Percentiles rank a stretch among this genome's conserved stretches.
phyloP scores from a whole-genome alignment of 2,888 invertebrate species.

The Mechanitis messenoides region DNA sequence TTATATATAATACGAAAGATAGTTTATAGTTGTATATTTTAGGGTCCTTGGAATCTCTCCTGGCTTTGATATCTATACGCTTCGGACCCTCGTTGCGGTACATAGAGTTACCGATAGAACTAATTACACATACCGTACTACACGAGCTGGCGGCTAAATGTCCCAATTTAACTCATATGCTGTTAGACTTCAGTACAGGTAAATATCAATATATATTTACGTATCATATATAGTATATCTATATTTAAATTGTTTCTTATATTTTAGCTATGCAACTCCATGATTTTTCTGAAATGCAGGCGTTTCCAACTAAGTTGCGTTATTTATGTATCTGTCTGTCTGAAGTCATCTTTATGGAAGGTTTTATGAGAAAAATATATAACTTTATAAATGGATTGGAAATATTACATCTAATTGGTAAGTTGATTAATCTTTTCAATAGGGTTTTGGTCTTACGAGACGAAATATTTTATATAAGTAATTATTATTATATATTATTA shows the following conservation, averaged over 20 bases:
- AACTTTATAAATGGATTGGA: conserved; percentile 99
- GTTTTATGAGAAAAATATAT: conserved; percentile 99
- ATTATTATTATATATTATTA: too few relatives aligned
- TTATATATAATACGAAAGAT: background rate
- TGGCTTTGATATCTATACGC: conserved; percentile 90
- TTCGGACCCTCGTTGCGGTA: conserved; percentile 92
- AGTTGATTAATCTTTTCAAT: conserved; percentile 20
- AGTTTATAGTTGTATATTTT: conserved; percentile 14
- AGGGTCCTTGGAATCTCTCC: conserved; percentile 89
- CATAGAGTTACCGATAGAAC: conserved; percentile 95
- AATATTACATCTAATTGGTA: conserved; percentile 96
- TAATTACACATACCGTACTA: conserved; percentile 96
- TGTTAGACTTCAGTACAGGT: conserved; percentile 96
- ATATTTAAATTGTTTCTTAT: background rate
- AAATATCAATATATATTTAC: conserved; percentile 24
- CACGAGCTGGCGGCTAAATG: conserved; percentile 98
- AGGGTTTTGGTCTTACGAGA: too few relatives aligned
- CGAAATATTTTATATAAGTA: too few relatives aligned
- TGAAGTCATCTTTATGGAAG: conserved; percentile 99
- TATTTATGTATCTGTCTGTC: conserved; percentile 98
- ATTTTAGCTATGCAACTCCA: conserved; percentile 95
- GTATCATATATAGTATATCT: background rate
- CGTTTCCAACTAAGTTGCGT: conserved; percentile 97
- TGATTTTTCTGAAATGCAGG: conserved; percentile 99
- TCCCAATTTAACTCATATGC: conserved; percentile 95